Percentiles rank a stretch among this genome's conserved stretches.
Evolutionary conservation across 2,113 vertebrate species (phyloP).

Genomic region (Rana temporaria): DNA sequence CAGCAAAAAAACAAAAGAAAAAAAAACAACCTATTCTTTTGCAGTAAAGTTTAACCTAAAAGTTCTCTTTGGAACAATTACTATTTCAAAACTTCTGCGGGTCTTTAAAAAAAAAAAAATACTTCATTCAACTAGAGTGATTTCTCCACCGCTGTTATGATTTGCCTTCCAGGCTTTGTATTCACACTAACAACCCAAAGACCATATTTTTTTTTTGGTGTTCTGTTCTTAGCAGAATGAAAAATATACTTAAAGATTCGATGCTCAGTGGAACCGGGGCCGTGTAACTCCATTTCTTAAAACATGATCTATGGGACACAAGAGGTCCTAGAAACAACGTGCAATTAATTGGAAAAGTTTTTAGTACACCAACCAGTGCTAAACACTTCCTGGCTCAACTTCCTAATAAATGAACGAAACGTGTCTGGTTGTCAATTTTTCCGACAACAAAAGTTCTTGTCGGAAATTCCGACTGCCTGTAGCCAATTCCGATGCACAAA

Average conservation of each 20-base stretch:
- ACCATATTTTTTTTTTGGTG: constrained; percentile 4
- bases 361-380: not conserved
- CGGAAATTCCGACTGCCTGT: too few species aligned
- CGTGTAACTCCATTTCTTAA: constrained; percentile 19
- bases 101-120: constrained; percentile 19
- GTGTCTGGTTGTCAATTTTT: too few species aligned
- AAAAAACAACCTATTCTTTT: not conserved
- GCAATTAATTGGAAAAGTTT: constrained; percentile 42
- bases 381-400: constrained; percentile 12
- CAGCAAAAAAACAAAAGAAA: not conserved
- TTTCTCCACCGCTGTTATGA: not conserved
- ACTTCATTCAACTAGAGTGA: constrained; percentile 5
- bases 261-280: constrained; percentile 9
- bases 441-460: too few species aligned
- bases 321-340: constrained; percentile 33
- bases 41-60: not conserved
- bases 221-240: constrained; percentile 8
- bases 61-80: not conserved
- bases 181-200: constrained; percentile 19
- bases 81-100: not conserved
- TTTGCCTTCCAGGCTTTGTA: constrained; percentile 27
- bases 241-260: constrained; percentile 32
- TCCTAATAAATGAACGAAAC: not conserved
- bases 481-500: too few species aligned
- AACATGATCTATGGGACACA: constrained; percentile 27